phyloP scores from a whole-genome alignment of 2,113 vertebrate genomes.

The Grantiella picta region DNA sequence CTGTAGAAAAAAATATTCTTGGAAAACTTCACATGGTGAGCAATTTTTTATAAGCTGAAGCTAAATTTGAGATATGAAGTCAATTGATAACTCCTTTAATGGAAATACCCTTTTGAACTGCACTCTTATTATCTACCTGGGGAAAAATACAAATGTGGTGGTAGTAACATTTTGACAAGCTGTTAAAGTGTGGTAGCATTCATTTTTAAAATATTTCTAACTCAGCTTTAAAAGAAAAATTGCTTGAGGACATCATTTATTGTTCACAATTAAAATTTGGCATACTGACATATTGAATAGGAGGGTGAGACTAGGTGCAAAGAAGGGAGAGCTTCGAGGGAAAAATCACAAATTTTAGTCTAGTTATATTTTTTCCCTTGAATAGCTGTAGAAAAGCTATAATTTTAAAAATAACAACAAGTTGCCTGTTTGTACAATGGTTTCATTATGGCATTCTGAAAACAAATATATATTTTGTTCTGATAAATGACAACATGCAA shows the following conservation, averaged over 20 bases:
- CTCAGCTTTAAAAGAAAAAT: background rate
- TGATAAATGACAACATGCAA: background rate
- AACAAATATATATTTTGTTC: background rate
- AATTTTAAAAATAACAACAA: background rate
- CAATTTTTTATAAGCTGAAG: background rate
- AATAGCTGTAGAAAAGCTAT: background rate
- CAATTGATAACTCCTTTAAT: background rate
- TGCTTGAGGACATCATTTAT: background rate
- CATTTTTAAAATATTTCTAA: background rate
- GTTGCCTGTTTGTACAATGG: background rate
- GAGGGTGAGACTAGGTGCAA: background rate
- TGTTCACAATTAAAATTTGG: background rate
- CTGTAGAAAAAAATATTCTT: background rate
- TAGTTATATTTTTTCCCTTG: background rate
- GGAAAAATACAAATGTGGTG: background rate
- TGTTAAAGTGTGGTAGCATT: background rate
- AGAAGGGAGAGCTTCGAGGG: background rate
- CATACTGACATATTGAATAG: background rate
- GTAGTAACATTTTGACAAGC: background rate
- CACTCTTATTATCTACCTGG: background rate
- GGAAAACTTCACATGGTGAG: background rate
- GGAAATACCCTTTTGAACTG: background rate
- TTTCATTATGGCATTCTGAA: background rate
- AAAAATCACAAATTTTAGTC: background rate
- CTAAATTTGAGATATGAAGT: background rate